A percentile compares a stretch with the other conserved stretches of the same genome.
phyloP scores from a whole-genome alignment of 2,888 invertebrate species.

The Zeuzera pyrina region DNA sequence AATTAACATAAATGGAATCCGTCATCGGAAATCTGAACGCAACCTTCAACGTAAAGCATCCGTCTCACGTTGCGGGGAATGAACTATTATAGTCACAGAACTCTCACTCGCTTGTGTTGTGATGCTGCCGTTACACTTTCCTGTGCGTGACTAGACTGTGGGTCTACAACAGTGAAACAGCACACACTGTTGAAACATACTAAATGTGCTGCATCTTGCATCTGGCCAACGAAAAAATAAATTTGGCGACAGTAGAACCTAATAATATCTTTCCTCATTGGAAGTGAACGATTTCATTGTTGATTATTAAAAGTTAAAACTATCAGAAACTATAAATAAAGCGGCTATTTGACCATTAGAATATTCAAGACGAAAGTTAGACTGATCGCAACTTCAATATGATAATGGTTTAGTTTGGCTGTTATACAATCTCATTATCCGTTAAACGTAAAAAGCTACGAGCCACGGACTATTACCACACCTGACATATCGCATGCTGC shows the following conservation, averaged over 20 bases:
- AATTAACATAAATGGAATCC: too few species aligned
- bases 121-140: conserved; percentile 66
- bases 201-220: conserved; percentile 47
- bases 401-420: conserved; percentile 1
- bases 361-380: neutral
- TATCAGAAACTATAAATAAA: too few species aligned
- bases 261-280: too few species aligned
- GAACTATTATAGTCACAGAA: conserved; percentile 52
- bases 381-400: too few species aligned
- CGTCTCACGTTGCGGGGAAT: too few species aligned
- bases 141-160: conserved; percentile 57
- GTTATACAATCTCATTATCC: conserved; percentile 17
- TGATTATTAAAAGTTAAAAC: too few species aligned
- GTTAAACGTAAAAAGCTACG: conserved; percentile 24
- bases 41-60: too few species aligned
- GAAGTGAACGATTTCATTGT: too few species aligned
- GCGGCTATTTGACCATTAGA: too few species aligned
- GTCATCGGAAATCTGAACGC: too few species aligned
- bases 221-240: neutral
- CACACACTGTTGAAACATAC: conserved; percentile 46
- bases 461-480: conserved; percentile 34
- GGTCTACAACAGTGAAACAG: conserved; percentile 24
- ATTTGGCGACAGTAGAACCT: too few species aligned
- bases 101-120: conserved; percentile 56
- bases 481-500: conserved; percentile 46